These are phyloP conservation scores for Luscinia luscinia DNA, from an alignment of 2,797 vertebrate genomes.

Conservation along the genomic window DNA sequence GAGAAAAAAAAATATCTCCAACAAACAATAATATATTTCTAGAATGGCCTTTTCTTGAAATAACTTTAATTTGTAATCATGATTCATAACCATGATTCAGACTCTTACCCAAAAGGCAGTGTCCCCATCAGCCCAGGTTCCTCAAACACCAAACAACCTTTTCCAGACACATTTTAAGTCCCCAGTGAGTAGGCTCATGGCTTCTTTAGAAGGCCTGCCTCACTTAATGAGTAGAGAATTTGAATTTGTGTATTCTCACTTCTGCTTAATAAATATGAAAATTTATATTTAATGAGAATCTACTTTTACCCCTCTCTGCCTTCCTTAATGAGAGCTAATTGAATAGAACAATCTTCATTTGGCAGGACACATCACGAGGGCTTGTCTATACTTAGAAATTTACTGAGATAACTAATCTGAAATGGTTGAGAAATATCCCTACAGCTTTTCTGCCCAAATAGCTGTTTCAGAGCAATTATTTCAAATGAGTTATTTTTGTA, in stretches of 20 bases:
- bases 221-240: background rate
- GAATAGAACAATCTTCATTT: slow-evolving; percentile 46
- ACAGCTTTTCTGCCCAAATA: slow-evolving; percentile 61
- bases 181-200: rapidly evolving
- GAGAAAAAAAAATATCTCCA: background rate
- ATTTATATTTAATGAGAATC: slow-evolving; percentile 43
- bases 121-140: background rate
- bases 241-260: slow-evolving; percentile 16
- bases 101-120: background rate
- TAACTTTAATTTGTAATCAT: background rate
- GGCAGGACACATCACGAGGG: slow-evolving; percentile 12
- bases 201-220: background rate
- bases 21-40: background rate
- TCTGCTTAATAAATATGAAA: slow-evolving; percentile 48
- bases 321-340: slow-evolving; percentile 49
- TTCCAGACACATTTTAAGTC: rapidly evolving
- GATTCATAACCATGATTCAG: background rate
- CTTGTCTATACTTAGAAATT: slow-evolving; percentile 63
- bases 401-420: slow-evolving; percentile 53
- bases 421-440: slow-evolving; percentile 59
- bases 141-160: background rate
- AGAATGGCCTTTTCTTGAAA: background rate
- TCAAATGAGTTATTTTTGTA: slow-evolving; percentile 64
- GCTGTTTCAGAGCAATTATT: slow-evolving; percentile 61
- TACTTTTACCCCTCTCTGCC: slow-evolving; percentile 27